Percentiles rank a stretch among this genome's conserved stretches.
phyloP scores from a whole-genome alignment of 2,797 vertebrate genomes.

The Lepus oiostolus region DNA sequence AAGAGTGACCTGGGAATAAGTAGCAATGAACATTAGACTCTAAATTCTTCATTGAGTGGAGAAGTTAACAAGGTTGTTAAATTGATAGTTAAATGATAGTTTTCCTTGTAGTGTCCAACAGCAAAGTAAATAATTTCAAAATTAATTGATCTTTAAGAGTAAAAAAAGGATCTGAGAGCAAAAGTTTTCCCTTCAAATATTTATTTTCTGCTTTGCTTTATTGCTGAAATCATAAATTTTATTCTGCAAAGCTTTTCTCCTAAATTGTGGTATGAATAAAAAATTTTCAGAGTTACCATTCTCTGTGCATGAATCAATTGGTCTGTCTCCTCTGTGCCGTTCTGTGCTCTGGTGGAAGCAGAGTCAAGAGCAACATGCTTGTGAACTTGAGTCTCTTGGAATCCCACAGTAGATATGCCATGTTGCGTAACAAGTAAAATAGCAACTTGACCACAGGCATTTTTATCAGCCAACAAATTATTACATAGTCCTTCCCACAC shows the following conservation, averaged over 20 bases:
- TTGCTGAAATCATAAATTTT: constrained; percentile 33
- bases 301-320: neutral
- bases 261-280: neutral
- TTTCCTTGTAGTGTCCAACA: neutral
- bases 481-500: neutral
- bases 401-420: neutral
- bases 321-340: neutral
- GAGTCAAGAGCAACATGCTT: neutral
- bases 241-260: neutral
- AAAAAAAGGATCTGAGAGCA: neutral
- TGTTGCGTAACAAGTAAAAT: constrained; percentile 49
- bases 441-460: constrained; percentile 53
- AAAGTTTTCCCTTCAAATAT: constrained; percentile 31
- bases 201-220: constrained; percentile 18
- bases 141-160: neutral
- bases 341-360: neutral
- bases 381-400: neutral
- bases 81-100: neutral
- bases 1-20: neutral
- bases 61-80: neutral
- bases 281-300: neutral
- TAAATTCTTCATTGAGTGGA: neutral
- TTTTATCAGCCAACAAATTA: constrained; percentile 69
- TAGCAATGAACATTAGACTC: neutral
- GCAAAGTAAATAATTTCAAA: constrained; percentile 32